Conservation (phyloP, 2,888 invertebrate genomes). For the Callyntrura sp. region DNA sequence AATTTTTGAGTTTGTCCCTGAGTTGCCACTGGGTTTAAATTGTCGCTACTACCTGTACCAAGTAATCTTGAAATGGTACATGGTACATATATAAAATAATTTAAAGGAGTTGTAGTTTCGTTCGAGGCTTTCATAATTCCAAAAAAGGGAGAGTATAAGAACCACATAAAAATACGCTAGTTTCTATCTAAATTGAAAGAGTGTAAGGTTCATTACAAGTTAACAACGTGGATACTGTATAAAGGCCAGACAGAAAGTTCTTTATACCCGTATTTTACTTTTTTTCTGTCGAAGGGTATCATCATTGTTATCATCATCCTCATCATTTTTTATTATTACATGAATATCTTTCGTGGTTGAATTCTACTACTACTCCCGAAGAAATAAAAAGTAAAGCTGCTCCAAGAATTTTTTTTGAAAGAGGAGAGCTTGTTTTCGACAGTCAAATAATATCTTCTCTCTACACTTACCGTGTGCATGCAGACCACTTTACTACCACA, state of each 20-base stretch:
- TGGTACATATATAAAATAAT: too few relatives aligned
- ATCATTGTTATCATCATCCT: slow-evolving; percentile 43
- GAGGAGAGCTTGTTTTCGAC: slow-evolving; percentile 67
- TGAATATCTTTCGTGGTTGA: slow-evolving; percentile 34
- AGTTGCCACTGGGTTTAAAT: not conserved
- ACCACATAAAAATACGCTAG: not conserved
- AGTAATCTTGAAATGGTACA: not conserved
- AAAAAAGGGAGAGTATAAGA: not conserved
- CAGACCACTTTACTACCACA: not conserved
- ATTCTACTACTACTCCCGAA: slow-evolving; percentile 1
- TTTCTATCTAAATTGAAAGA: not conserved
- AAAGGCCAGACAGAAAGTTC: slow-evolving; percentile 15
- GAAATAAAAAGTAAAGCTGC: slow-evolving; percentile 57
- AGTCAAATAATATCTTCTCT: slow-evolving; percentile 45
- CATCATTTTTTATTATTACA: slow-evolving; percentile 42
- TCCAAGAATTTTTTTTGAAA: slow-evolving; percentile 54
- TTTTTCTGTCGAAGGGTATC: slow-evolving; percentile 59
- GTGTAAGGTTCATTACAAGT: not conserved
- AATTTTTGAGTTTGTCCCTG: not conserved
- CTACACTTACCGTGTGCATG: not conserved
- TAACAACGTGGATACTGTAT: not conserved
- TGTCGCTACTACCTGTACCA: not conserved
- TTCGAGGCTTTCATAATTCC: not conserved
- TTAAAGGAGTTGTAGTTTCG: too few relatives aligned
- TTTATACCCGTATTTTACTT: slow-evolving; percentile 46